Base-by-base conservation (phyloP, 2,113 vertebrate genomes). In the Polyodon spathula region DNA sequence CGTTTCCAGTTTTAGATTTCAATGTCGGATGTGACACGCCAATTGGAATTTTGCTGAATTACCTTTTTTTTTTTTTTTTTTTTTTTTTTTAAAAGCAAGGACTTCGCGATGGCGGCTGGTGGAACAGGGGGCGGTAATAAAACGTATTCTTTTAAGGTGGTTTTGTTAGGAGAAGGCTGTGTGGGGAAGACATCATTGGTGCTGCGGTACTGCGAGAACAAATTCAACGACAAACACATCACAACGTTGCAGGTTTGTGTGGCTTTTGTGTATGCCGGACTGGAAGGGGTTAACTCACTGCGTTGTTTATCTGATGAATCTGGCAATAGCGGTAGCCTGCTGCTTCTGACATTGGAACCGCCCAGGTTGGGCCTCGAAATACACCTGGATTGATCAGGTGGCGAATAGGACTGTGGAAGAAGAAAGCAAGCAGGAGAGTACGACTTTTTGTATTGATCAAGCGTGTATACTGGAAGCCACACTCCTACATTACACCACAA, bases 181-280 rank as follows among this genome's bases (percentile, higher is more conserved):
- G 95, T 98, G 63, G 95, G 95, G 4, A 98, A 98, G 80, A 98
- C 95, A 55, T 97, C 94, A 37, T 81, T 98, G 71, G 94, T 98
- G 61, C 82, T 98, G 76, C 88, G 96, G 5, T 98, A 98, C 76
- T 98, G 95, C 76, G 96, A 98, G 76, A 98, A 97, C 86, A 98
- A 97, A 78, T 98, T 97, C 88, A 98, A 96, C 90, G 96, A 98
- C 78, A 97, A 96, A 79, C 96, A 98, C 88, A 97, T 98, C 86
- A 98, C 95, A 64, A 97, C 96, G 6, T 82, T 98, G 66, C 96
- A 97, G 96, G 95, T 98, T 80, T 79, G 87, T 56, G 12, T 41
- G 12, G 51, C 6, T n/a, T 39, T 58, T 40, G 39, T 17, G 46
- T 12, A 5, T 15, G 37, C 48, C 39, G 11, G 51, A 10, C 16